A percentile compares a stretch with the other conserved stretches of the same genome.
These are phyloP conservation scores for Danio albolineatus DNA, from an alignment of 2,797 vertebrate species.

Conservation along the genomic window DNA sequence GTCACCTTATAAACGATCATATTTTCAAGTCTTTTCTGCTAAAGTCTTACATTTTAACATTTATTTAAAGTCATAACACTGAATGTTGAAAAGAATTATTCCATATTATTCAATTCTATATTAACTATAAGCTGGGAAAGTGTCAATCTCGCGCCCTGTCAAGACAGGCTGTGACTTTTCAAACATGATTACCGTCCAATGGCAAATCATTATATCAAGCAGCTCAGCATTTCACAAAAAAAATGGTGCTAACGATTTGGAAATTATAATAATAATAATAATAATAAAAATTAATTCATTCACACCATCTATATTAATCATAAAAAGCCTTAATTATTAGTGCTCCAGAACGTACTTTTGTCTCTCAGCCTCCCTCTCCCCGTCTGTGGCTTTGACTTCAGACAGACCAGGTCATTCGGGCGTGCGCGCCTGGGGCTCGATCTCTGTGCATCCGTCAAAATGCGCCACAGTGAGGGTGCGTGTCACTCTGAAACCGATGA, in stretches of 20 bases:
- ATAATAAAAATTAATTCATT: too few relatives aligned
- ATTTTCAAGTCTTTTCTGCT: too few relatives aligned
- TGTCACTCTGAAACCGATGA: conserved; percentile 56
- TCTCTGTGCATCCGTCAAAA: conserved; percentile 55
- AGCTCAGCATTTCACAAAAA: not conserved
- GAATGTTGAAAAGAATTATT: too few relatives aligned
- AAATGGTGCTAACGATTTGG: not conserved
- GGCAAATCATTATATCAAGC: not conserved
- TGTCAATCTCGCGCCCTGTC: not conserved
- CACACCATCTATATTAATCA: not conserved
- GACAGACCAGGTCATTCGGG: conserved; percentile 50
- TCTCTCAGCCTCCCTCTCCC: not conserved
- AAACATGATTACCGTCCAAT: not conserved
- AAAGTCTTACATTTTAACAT: too few relatives aligned
- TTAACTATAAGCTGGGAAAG: too few relatives aligned
- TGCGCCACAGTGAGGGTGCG: conserved; percentile 36
- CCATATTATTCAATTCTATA: too few relatives aligned
- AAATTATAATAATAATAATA: not conserved
- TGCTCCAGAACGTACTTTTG: conserved; percentile 14
- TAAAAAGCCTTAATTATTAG: not conserved
- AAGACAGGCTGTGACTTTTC: not conserved
- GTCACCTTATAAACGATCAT: too few relatives aligned
- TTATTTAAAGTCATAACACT: too few relatives aligned
- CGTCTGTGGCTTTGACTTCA: conserved; percentile 48
- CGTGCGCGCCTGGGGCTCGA: conserved; percentile 31